phyloP scores from a whole-genome alignment of 2,888 invertebrate species.

The Ariolimax columbianus region DNA sequence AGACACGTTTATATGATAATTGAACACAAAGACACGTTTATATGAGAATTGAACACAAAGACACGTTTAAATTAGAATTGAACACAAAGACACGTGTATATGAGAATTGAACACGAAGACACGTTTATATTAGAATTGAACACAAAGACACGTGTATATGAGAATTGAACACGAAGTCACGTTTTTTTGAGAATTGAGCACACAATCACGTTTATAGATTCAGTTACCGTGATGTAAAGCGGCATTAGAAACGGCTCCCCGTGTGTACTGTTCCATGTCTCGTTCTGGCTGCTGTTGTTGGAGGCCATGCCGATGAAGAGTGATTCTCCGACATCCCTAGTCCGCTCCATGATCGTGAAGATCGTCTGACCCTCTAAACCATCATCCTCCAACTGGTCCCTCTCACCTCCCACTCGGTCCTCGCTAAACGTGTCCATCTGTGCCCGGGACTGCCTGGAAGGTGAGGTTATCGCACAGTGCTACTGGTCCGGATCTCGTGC shows the following conservation, averaged over 20 bases:
- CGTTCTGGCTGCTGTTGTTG: not conserved
- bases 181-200: not conserved
- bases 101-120: too few relatives aligned
- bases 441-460: too few relatives aligned
- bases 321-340: not conserved
- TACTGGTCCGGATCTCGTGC: too few relatives aligned
- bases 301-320: not conserved
- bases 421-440: too few relatives aligned
- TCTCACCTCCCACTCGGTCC: too few relatives aligned
- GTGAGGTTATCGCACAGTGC: too few relatives aligned
- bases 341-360: not conserved
- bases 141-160: not conserved
- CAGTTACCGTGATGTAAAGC: not conserved
- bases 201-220: not conserved
- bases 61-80: too few relatives aligned
- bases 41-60: too few relatives aligned
- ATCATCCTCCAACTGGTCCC: too few relatives aligned
- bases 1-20: too few relatives aligned
- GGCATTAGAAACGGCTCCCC: not conserved
- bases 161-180: not conserved
- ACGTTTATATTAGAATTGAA: not conserved
- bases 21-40: too few relatives aligned
- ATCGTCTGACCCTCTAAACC: not conserved
- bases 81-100: too few relatives aligned
- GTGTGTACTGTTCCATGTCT: not conserved